Base-by-base conservation (phyloP, 2,888 invertebrate genomes). In the Julus scandinavius region DNA sequence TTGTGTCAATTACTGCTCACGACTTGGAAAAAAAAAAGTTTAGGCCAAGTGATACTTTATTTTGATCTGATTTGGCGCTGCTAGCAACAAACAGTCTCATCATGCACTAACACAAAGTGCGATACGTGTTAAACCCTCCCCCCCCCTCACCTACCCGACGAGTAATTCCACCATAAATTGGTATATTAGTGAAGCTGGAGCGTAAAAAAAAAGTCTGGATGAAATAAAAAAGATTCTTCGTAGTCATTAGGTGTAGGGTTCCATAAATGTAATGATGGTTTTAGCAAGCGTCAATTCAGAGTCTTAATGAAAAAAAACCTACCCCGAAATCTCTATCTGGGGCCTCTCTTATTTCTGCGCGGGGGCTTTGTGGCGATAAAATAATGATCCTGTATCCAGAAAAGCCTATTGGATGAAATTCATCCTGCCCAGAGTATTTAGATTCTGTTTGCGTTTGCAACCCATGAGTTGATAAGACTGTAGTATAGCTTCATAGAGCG, bases 211-310 rank as follows among this genome's bases (percentile, higher is more conserved):
- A 72, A 72, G 29, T n/a, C 29, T n/a, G 72, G 29, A 72, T 72
- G 29, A 72, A 72, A 72, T 72, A 72, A 72, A 72, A 63, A 72
- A 72, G 72, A 72, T 72, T 58, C 72, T 85, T 41, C 20, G 85
- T 29, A 85, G 85, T 41, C 85, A 85, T 85, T 85, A 85, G 85
- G 85, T 85, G 49, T 7, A 40, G 85, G 85, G 85, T 49, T 49
- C 85, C 85, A 85, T 85, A 85, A 85, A 40, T 85, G 85, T 41
- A 85, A 85, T 85, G 85, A 85, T 85, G 49, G 85, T 85, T 85
- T 84, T 85, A 85, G 41, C 49, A 85, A 85, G 85, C n/a, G 84
- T 85, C 85, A 85, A 41, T 85, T 85, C 20, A 49, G n/a, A n/a
- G 41, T 85, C 85, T 20, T 85, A 85, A 85, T 85, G 41, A 49